Evolutionary conservation across 2,797 vertebrate genomes (phyloP).

Genomic region (Myripristis jacobus): DNA sequence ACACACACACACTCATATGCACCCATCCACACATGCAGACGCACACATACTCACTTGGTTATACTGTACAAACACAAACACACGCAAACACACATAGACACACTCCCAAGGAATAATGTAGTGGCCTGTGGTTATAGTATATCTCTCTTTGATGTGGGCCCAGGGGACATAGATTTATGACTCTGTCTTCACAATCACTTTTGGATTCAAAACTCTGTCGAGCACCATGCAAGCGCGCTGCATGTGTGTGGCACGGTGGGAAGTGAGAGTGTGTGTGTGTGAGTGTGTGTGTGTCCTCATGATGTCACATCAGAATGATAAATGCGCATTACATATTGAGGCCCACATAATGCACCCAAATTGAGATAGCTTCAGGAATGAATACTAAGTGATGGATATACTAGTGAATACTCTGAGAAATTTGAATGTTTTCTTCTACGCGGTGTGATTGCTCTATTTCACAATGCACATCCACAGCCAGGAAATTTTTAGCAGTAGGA

Average conservation of each 20-base stretch:
- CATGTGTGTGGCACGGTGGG: conserved; percentile 41
- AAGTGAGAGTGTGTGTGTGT: conserved; percentile 45
- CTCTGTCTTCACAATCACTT: conserved; percentile 74
- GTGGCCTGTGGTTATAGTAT: conserved; percentile 63
- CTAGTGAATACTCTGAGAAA: conserved; percentile 29
- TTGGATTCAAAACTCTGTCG: conserved; percentile 70
- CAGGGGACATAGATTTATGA: conserved; percentile 74
- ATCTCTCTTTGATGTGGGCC: conserved; percentile 58
- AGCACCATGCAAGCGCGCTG: conserved; percentile 33
- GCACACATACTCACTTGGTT: conserved; percentile 27
- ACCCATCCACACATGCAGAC: not conserved
- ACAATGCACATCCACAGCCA: conserved; percentile 13
- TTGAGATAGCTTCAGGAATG: conserved; percentile 51
- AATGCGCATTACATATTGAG: conserved; percentile 57
- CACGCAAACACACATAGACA: conserved; percentile 29
- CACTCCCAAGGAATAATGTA: conserved; percentile 53
- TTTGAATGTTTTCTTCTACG: conserved; percentile 44
- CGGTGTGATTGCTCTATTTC: conserved; percentile 35
- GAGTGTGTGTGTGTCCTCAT: conserved; percentile 49
- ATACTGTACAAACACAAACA: conserved; percentile 16
- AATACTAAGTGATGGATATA: conserved; percentile 59
- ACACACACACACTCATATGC: conserved; percentile 4
- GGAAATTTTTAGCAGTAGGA: not conserved
- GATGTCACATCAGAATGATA: conserved; percentile 62
- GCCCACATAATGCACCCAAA: conserved; percentile 53